Conservation (phyloP, 2,797 vertebrate genomes). For the Gobio occitaniae region DNA sequence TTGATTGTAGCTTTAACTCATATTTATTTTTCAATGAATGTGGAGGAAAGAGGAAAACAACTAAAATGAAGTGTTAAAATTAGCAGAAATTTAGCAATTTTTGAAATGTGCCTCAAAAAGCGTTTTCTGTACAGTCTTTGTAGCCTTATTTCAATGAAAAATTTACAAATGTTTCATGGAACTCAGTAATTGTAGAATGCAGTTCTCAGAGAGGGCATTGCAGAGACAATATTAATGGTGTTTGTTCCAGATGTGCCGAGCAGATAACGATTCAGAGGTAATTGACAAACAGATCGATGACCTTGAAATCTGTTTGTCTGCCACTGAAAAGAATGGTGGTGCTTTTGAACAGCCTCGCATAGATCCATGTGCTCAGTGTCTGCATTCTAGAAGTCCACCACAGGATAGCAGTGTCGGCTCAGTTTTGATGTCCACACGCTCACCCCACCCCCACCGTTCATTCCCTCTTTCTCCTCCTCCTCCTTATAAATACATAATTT, state of each 20-base stretch:
- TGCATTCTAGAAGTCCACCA: constrained; percentile 59
- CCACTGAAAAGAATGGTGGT: neutral
- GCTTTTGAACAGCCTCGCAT: neutral
- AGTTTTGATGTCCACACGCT: constrained; percentile 51
- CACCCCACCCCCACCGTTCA: constrained; percentile 40
- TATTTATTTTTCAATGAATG: too few species aligned
- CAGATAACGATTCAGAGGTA: neutral
- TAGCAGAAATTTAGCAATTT: neutral
- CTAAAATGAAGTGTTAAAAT: neutral
- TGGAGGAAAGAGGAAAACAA: too few species aligned
- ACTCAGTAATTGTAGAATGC: neutral
- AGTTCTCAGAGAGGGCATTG: neutral
- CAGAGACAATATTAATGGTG: neutral
- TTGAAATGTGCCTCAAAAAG: neutral
- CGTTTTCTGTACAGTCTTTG: neutral
- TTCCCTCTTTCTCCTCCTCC: constrained; percentile 11
- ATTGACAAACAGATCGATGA: constrained; percentile 18
- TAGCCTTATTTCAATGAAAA: neutral
- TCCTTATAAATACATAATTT: constrained; percentile 34
- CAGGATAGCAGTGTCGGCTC: constrained; percentile 65
- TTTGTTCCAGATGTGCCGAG: constrained; percentile 15
- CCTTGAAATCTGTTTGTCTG: constrained; percentile 13
- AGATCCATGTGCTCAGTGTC: neutral
- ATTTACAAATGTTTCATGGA: neutral
- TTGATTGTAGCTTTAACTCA: neutral